Base-by-base conservation (phyloP, 2,113 vertebrate genomes). In the Dasypus novemcinctus region DNA sequence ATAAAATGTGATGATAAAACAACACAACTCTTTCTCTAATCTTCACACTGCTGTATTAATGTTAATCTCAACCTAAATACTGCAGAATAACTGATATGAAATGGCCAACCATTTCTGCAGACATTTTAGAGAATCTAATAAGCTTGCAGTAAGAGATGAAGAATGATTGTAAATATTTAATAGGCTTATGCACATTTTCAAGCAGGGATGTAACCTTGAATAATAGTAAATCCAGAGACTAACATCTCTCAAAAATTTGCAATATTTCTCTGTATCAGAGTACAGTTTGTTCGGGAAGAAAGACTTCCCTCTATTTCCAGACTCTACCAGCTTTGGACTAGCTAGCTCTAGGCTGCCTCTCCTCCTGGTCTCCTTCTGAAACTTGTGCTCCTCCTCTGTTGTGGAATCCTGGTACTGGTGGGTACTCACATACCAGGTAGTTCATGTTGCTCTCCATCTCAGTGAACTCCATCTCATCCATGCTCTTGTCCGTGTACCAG, bases 1-100 rank as follows among this genome's bases (percentile, higher is more conserved):
- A 66, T 94, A 80, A 92, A 95, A 91, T 71, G 68, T 61, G 64
- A 93, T 46, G 10, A 85, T 46, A 79, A 91, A 90, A 72, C 1
- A 76, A 71, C 18, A 61, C 57, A 90, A 87, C 52, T 93, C 64
- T 80, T 20, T 91, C 72, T 95, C 76, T 74, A 59, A 89, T 89
- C 41, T 3, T 23, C 83, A 91, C 2, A 85, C 41, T 52, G 20
- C 59, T 93, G 25, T 41, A 91, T 82, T 63, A 90, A 2, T 83
- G 4, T 75, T 79, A 59, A 61, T 87, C 84, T 87, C 46, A 92
- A 31, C 5, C 54, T 21, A 79, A 61, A 75, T 83, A 94, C 80
- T 93, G 82, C 10, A 95, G 90, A 78, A n/a, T 78, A 91, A 68
- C 23, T 33, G 41, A 91, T 86, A 31, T 11, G 87, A 46, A 43